Base-by-base conservation (phyloP, 1,140 invertebrate genomes). In the Nymphalis io region DNA sequence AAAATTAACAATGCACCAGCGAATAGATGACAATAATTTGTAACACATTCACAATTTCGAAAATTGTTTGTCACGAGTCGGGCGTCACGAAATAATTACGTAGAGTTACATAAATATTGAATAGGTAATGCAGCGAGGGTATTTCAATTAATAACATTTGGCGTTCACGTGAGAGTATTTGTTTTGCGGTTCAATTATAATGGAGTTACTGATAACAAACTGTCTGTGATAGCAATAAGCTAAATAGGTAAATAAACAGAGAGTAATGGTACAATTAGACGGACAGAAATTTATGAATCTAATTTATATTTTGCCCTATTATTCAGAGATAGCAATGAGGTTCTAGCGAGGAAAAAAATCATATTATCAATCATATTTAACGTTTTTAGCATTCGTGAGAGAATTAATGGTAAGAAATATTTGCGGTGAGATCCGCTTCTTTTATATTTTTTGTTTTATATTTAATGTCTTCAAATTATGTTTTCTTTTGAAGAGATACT, bases 1-100 rank as follows among this genome's bases (percentile, higher is more conserved):
- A 78, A 76, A 76, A 78, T 76, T 75, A 74, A 76, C 72, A 65
- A 76, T 70, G 60, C 67, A 67, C 65, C 58, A 58, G 68, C 67
- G 73, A 73, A 75, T 73, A 78, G 68, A 78, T 66, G 73, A 64
- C 68, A 68, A 76, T 69, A 72, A 76, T 79, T 76, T 74, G 66
- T 75, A 71, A 72, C 60, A 70, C 60, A 74, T 72, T 76, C 64
- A 73, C 74, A 75, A 68, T 75, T 71, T 73, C 60, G 68, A 75
- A 78, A 80, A 76, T 78, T 77, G 71, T 80, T 80, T 79, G 75
- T 80, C 72, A 73, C 61, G 60, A 73, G 59, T 69, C 20, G 60
- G 62, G 63, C 67, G 71, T 79, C 69, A 75, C 70, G 75, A 83
- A 83, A 79, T 82, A 82, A 82, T 79, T 79, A 75, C 77, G 71